Conservation (phyloP, 2,888 invertebrate genomes). For the Escarpia spicata region DNA sequence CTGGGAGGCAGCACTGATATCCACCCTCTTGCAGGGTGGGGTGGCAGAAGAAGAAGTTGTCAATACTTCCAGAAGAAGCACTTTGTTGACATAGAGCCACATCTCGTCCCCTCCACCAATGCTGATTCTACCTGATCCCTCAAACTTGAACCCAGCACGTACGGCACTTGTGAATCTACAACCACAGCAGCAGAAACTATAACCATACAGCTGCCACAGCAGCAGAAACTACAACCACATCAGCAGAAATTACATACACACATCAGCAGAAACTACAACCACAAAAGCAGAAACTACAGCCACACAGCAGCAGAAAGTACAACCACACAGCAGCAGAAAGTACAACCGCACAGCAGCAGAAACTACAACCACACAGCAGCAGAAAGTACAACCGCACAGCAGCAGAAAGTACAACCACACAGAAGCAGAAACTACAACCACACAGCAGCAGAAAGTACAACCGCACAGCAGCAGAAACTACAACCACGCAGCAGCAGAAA, state of each 20-base stretch:
- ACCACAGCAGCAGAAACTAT: conserved; percentile 30
- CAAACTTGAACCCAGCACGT: conserved; percentile 48
- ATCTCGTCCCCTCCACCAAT: conserved; percentile 55
- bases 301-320: conserved; percentile 29
- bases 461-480: conserved; percentile 30
- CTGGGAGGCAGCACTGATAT: conserved; percentile 32
- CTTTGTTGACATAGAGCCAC: conserved; percentile 55
- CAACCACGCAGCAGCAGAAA: conserved; percentile 22
- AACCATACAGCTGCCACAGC: background rate
- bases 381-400: conserved; percentile 31
- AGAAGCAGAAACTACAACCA: conserved; percentile 30
- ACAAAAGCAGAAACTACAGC: conserved; percentile 30
- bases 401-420: conserved; percentile 32
- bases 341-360: conserved; percentile 25
- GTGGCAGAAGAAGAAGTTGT: conserved; percentile 28
- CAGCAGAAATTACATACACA: too few relatives aligned
- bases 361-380: conserved; percentile 27
- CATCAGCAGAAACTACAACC: conserved; percentile 31
- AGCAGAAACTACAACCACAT: conserved; percentile 32
- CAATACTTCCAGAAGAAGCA: conserved; percentile 48
- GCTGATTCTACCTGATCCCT: conserved; percentile 49
- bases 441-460: conserved; percentile 30
- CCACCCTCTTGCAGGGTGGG: conserved; percentile 32
- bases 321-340: conserved; percentile 29
- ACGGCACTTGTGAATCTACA: conserved; percentile 47